Base-by-base conservation (phyloP, 1,140 invertebrate species). In the Platyura marginata region DNA sequence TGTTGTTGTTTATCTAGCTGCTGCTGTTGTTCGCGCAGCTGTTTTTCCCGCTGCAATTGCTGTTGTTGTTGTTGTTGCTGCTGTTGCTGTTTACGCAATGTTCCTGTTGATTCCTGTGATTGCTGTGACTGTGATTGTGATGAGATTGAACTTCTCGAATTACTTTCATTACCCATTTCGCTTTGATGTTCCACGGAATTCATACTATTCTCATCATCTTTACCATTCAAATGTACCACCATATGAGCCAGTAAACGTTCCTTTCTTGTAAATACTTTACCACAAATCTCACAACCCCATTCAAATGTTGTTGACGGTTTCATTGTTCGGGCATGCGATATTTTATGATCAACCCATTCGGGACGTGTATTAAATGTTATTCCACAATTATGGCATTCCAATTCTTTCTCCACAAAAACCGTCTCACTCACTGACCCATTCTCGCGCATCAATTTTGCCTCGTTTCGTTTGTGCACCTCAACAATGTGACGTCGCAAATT, bases 181-280 rank as follows among this genome's bases (percentile, higher is more conserved):
- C 9, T 29, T 33, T 38, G 33, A 18, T 16, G 16, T 15, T 45
- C 10, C 2, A 10, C 21, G 19, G 20, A 29, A 21, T 25, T 19
- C 8, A 18, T 6, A 23, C 15, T 13, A 9, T 15, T 22, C 33
- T 45, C 33, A 11, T 29, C 45, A 23, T 39, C 39, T 32, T 32
- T 35, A n/a, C 25, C 23, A 37, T 29, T 43, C 21, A 40, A 16
- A 36, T 43, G 41, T 11, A 32, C 16, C 2, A 40, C n/a, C 41
- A 61, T 58, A 45, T 61, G 59, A 41, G 59, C 56, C 43, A 61
- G 52, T 3, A 61, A 48, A 47, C 60, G 56, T 48, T 61, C 59
- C 41, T 59, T 59, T 33, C 59, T 52, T 43, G 58, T 59, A 40
- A 61, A 47, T 42, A 59, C 56, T 35, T 55, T 57, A 34, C 56